phyloP scores from a whole-genome alignment of 2,113 vertebrate species.

The Ammodytes dubius region DNA sequence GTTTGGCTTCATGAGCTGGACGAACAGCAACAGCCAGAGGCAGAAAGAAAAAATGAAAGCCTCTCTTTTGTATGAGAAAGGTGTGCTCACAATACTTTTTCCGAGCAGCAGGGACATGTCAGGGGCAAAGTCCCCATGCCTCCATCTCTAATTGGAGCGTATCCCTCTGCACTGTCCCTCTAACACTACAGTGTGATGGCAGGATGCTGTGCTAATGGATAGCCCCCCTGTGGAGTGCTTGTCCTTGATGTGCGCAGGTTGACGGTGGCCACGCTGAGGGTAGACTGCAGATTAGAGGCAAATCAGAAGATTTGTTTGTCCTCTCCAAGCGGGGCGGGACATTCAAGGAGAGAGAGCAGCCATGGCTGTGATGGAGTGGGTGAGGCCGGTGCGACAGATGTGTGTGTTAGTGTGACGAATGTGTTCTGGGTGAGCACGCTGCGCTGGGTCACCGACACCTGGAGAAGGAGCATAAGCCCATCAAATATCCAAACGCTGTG shows the following conservation, averaged over 20 bases:
- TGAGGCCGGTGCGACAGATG: constrained; percentile 67
- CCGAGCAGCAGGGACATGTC: constrained; percentile 69
- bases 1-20: constrained; percentile 65
- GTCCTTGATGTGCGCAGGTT: constrained; percentile 75
- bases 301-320: constrained; percentile 80
- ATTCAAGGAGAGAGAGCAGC: constrained; percentile 69
- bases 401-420: constrained; percentile 80
- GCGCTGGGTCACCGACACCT: constrained; percentile 71
- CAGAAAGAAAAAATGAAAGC: constrained; percentile 41
- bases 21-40: constrained; percentile 62
- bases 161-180: constrained; percentile 68
- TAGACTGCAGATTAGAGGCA: constrained; percentile 79
- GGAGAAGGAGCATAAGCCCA: constrained; percentile 57
- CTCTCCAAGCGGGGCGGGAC: constrained; percentile 62
- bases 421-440: constrained; percentile 70
- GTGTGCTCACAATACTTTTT: constrained; percentile 58
- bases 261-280: constrained; percentile 70
- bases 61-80: constrained; percentile 50
- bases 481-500: constrained; percentile 62
- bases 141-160: constrained; percentile 76
- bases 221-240: constrained; percentile 60
- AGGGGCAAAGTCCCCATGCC: constrained; percentile 73
- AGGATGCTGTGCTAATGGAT: constrained; percentile 74
- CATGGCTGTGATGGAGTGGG: constrained; percentile 74
- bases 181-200: constrained; percentile 57